These are phyloP conservation scores for Apotomis capreana DNA, from an alignment of 2,888 invertebrate genomes.

Conservation along the genomic window DNA sequence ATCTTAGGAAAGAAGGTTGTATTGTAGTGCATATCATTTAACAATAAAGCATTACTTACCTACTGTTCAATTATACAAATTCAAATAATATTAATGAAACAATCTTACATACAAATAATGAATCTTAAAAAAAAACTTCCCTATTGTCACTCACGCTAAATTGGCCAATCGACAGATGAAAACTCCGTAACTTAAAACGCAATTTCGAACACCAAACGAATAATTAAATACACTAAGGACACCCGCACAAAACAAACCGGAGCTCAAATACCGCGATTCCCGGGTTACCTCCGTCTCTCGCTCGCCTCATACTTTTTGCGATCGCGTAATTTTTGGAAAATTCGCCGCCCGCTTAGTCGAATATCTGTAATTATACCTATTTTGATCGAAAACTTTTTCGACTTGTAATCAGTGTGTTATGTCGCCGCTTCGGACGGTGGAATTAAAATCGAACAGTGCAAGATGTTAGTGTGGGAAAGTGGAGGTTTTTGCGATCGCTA, in stretches of 20 bases:
- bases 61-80: too few species aligned
- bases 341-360: conserved; percentile 53
- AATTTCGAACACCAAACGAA: conserved; percentile 14
- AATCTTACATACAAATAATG: too few species aligned
- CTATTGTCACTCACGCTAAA: too few species aligned
- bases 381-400: conserved; percentile 72
- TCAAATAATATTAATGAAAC: too few species aligned
- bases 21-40: too few species aligned
- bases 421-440: conserved; percentile 27
- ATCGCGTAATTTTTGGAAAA: conserved; percentile 72
- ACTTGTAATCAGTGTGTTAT: conserved; percentile 45
- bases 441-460: conserved; percentile 32
- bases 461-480: conserved; percentile 34
- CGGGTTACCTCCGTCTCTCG: conserved; percentile 49
- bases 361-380: conserved; percentile 75
- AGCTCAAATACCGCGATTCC: conserved; percentile 27
- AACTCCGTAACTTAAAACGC: not conserved
- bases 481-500: conserved; percentile 1
- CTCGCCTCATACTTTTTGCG: conserved; percentile 68
- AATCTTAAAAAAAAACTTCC: too few species aligned
- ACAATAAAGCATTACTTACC: too few species aligned
- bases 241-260: conserved; percentile 10
- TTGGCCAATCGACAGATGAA: not conserved
- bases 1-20: too few species aligned
- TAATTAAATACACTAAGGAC: not conserved